Conservation (phyloP, 2,888 invertebrate genomes). For the Tetanocera ferruginea region DNA sequence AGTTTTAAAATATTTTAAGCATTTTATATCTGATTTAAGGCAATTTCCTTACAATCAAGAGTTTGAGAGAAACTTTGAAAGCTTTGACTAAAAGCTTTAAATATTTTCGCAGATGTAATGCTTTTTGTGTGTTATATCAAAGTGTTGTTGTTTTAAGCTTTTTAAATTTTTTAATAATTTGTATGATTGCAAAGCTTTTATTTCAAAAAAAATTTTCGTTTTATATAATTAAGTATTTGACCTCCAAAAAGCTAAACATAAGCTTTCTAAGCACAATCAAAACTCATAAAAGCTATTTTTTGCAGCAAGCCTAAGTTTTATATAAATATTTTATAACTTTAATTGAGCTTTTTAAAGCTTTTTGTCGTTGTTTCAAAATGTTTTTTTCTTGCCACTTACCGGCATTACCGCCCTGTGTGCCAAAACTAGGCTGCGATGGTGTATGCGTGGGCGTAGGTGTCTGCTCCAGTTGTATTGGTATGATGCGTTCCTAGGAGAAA, state of each 20-base stretch:
- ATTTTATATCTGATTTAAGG: no score
- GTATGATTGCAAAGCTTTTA: no score
- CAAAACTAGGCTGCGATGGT: conserved; percentile 56
- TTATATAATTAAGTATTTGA: no score
- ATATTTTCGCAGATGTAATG: no score
- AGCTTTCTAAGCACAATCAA: background rate
- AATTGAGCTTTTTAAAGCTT: background rate
- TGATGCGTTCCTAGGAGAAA: conserved; percentile 64
- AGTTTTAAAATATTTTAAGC: no score
- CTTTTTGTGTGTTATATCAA: no score
- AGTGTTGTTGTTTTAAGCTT: no score
- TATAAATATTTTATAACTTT: background rate
- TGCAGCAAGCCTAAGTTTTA: background rate
- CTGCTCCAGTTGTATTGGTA: conserved; percentile 69
- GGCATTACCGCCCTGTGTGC: conserved; percentile 57
- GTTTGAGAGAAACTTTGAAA: no score
- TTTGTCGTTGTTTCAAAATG: background rate
- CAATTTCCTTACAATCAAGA: no score
- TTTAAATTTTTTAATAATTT: no score
- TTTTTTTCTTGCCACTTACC: conserved; percentile 54
- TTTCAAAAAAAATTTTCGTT: no score
- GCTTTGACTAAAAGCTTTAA: no score
- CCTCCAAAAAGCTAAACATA: background rate
- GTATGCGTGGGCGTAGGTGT: conserved; percentile 63
- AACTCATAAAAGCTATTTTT: background rate